Evolutionary conservation across 2,888 invertebrate species (phyloP), one percentile per base, ranked within the genome.

Genomic region (Cenopis cana): DNA sequence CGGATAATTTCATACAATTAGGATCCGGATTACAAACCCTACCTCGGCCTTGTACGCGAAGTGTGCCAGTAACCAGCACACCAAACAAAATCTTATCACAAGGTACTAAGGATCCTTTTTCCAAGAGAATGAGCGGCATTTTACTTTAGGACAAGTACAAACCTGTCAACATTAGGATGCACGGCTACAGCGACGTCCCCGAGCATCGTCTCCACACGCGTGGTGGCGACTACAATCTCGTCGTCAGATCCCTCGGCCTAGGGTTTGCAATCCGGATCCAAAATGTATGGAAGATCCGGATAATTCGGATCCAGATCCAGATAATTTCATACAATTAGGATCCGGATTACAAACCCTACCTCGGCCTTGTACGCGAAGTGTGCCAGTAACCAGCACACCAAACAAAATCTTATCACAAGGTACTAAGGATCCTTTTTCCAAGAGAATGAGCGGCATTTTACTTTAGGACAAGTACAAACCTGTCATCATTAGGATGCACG

Each of bases 141-240:
- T 33, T 33, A 33, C 6, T 8, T 33, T 33, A 33, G 33, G n/a
- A 29, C 29, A 29, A 29, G 3, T 29, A 6, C 60, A 24, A n/a
- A 90, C 79, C 99, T 95, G 4, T 90, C 86, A 82, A 99, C 99
- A 1, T 97, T 94, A 0, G 99, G 99, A 91, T 99, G 97, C 0
- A 99, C 99, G n/a, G 99, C 99, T 1, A 99, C 96, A 0, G 98
- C 99, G 0, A 98, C 97, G 88, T 99, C 99, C 1, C 99, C 97
- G 12, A 99, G 91, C 98, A 99, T 99, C 0, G 99, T 99, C 94
- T 99, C 99, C 33, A 99, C 96, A 81, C 99, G 96, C 0, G 99
- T 99, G 1, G 99, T 99, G 0, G 99, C 98, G 36, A 99, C 99
- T 68, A 98, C 94, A 52, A 99, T 94, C 89, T 98, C 98, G 61